Conservation (phyloP, 2,888 invertebrate genomes). For the Monochamus alternatus region DNA sequence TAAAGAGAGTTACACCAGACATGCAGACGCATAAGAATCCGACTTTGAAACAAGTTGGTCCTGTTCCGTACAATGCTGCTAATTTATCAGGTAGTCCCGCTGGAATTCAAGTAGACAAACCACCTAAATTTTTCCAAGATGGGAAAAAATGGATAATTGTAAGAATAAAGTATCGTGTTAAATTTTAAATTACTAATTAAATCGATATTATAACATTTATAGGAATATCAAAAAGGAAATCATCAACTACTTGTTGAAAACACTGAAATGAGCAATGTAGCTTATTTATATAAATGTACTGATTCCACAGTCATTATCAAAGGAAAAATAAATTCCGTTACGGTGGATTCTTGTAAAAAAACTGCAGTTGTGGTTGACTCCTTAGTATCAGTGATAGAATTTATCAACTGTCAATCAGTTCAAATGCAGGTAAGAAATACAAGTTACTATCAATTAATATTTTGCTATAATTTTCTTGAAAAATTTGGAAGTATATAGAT, state of each 20-base stretch:
- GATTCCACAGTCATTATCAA: slow-evolving; percentile 90
- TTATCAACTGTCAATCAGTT: slow-evolving; percentile 98
- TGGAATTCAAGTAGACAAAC: slow-evolving; percentile 78
- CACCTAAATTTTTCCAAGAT: slow-evolving; percentile 89
- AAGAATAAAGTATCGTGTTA: slow-evolving; percentile 41
- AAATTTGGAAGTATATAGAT: too few species aligned
- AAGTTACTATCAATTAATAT: too few species aligned
- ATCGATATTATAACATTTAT: slow-evolving; percentile 51
- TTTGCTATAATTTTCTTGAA: too few species aligned
- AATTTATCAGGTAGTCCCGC: slow-evolving; percentile 61
- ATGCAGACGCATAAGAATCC: slow-evolving; percentile 99
- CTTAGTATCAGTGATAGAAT: slow-evolving; percentile 94
- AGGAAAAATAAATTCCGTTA: slow-evolving; percentile 96
- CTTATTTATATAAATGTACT: slow-evolving; percentile 95
- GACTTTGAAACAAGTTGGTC: slow-evolving; percentile 82
- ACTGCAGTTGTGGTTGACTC: slow-evolving; percentile 95
- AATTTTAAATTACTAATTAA: too few species aligned
- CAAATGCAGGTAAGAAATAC: slow-evolving; percentile 90
- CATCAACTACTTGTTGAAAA: slow-evolving; percentile 85
- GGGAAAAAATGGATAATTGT: slow-evolving; percentile 98
- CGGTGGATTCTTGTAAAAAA: slow-evolving; percentile 97
- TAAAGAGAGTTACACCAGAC: slow-evolving; percentile 92
- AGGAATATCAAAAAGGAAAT: slow-evolving; percentile 95
- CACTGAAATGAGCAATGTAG: slow-evolving; percentile 97
- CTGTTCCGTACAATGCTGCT: slow-evolving; percentile 82